These are phyloP conservation scores for Phthorimaea operculella DNA, from an alignment of 1,140 invertebrate genomes.

Conservation along the genomic window DNA sequence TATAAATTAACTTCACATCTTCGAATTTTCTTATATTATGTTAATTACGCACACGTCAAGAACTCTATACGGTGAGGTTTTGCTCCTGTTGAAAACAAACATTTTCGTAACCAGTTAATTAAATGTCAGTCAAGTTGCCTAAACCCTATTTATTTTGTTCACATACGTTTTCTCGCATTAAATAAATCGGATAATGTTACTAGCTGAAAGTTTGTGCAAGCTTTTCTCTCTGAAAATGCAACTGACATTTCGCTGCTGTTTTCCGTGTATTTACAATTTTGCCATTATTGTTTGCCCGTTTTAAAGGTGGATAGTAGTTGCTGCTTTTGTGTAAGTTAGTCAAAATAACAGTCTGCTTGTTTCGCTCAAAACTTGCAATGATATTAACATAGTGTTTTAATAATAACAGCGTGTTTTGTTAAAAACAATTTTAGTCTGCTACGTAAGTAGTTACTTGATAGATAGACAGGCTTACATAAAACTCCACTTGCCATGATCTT, in stretches of 20 bases:
- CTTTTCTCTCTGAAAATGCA: neutral
- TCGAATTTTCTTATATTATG: neutral
- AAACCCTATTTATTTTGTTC: conserved; percentile 12
- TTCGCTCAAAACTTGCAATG: too few species aligned
- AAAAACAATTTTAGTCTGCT: too few species aligned
- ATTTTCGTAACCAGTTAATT: conserved; percentile 31
- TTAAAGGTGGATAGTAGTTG: neutral
- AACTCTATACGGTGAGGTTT: neutral
- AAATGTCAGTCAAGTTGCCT: conserved; percentile 30
- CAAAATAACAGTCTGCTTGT: too few species aligned
- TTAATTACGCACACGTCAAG: neutral
- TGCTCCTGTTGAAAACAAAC: neutral
- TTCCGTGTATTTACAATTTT: neutral
- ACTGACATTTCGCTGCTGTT: neutral
- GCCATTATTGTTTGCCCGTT: neutral
- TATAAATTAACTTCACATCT: neutral
- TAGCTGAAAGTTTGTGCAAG: neutral
- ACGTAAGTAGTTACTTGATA: too few species aligned
- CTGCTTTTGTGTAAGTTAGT: too few species aligned
- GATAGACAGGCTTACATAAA: too few species aligned
- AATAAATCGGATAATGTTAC: conserved; percentile 36
- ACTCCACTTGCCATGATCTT: too few species aligned
- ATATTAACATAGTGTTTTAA: too few species aligned
- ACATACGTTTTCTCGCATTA: conserved; percentile 24
- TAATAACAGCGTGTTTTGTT: too few species aligned